phyloP scores from a whole-genome alignment of 2,888 invertebrate species.

The Fissipunctia ypsillon region DNA sequence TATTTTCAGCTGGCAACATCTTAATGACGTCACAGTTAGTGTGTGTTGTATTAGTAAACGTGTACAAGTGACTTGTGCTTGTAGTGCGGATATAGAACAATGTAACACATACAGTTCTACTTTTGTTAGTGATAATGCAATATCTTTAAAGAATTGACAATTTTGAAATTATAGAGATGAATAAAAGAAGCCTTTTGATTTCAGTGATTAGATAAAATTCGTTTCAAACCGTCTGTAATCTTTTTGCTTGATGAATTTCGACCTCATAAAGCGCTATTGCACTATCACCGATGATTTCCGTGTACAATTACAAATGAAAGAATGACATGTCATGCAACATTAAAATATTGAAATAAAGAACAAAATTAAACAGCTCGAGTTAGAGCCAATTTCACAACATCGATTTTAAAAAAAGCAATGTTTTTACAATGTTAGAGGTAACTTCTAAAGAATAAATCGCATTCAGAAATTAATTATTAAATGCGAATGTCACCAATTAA shows the following conservation, averaged over 20 bases:
- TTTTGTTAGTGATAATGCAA: constrained; percentile 50
- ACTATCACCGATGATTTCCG: constrained; percentile 45
- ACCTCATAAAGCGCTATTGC: constrained; percentile 42
- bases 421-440: constrained; percentile 46
- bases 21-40: constrained; percentile 79
- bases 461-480: constrained; percentile 34
- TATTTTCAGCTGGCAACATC: constrained; percentile 61
- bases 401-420: constrained; percentile 49
- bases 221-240: too few species aligned
- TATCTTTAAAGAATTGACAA: constrained; percentile 4
- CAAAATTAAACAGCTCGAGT: constrained; percentile 55
- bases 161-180: background rate
- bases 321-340: constrained; percentile 83
- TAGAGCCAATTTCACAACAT: constrained; percentile 70
- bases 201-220: background rate
- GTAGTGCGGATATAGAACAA: constrained; percentile 74
- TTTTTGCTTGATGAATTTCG: background rate
- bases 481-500: constrained; percentile 1
- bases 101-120: constrained; percentile 60
- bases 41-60: constrained; percentile 82
- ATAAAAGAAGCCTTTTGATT: background rate
- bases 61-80: constrained; percentile 82
- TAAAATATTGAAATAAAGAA: constrained; percentile 48
- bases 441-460: constrained; percentile 33
- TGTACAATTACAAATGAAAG: constrained; percentile 41